phyloP scores from a whole-genome alignment of 1,140 invertebrate species.

The Lucilia sericata region DNA sequence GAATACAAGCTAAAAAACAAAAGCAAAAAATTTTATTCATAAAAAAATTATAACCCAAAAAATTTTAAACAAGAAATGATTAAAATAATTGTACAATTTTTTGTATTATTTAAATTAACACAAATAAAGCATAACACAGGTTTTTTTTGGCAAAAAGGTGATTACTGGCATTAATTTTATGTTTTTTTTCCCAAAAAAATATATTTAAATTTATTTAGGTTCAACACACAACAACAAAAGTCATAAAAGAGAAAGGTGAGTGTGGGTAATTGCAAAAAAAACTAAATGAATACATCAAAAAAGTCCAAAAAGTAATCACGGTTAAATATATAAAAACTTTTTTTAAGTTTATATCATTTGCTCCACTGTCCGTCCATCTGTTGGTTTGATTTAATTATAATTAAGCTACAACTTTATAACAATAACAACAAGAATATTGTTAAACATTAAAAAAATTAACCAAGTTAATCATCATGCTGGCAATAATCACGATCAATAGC shows the following conservation, averaged over 20 bases:
- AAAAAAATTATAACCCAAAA: slow-evolving; percentile 20
- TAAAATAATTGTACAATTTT: not conserved
- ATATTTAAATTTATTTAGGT: not conserved
- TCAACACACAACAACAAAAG: not conserved
- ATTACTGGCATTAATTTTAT: too few species aligned
- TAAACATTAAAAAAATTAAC: not conserved
- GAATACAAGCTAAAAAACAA: not conserved
- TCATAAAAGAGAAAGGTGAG: slow-evolving; percentile 12
- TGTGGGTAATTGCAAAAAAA: not conserved
- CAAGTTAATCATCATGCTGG: not conserved
- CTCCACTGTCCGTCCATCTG: not conserved
- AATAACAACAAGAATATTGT: not conserved
- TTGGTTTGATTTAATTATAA: not conserved
- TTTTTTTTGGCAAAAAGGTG: not conserved
- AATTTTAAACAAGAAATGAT: not conserved
- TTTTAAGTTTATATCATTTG: not conserved
- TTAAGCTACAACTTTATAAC: not conserved
- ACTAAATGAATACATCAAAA: not conserved
- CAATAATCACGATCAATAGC: slow-evolving; percentile 5
- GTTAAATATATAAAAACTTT: not conserved
- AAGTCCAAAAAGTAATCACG: not conserved
- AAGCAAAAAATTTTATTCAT: not conserved
- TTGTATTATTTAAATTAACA: not conserved
- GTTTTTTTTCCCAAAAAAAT: not conserved
- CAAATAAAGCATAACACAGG: not conserved